Percentiles rank a stretch among this genome's conserved stretches.
phyloP scores from a whole-genome alignment of 2,888 invertebrate species.

The Camptogramma bilineatum region DNA sequence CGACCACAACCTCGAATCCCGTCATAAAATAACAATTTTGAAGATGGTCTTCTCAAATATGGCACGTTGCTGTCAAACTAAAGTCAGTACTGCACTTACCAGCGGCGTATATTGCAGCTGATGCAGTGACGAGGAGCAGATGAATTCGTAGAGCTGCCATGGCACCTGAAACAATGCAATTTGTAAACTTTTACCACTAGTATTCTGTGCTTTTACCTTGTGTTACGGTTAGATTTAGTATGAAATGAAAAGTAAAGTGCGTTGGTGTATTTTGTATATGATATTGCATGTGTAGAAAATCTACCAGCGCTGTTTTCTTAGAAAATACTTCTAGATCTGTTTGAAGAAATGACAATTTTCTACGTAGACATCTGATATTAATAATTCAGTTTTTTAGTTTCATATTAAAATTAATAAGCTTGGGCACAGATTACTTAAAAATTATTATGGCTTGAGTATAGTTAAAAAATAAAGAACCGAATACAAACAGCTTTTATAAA shows the following conservation, averaged over 20 bases:
- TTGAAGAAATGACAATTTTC: too few relatives aligned
- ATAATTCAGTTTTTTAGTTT: too few relatives aligned
- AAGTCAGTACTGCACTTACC: slow-evolving; percentile 35
- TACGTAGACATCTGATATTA: too few relatives aligned
- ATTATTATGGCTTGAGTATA: too few relatives aligned
- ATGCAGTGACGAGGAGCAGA: slow-evolving; percentile 35
- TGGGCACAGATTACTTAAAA: too few relatives aligned
- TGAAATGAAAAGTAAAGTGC: neutral
- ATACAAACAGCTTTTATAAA: too few relatives aligned
- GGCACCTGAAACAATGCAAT: slow-evolving; percentile 39
- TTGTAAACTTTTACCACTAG: too few relatives aligned
- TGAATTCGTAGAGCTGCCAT: slow-evolving; percentile 39
- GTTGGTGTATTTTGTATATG: too few relatives aligned
- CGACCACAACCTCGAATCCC: too few relatives aligned
- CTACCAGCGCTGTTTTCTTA: neutral
- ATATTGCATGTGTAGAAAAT: neutral
- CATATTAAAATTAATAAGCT: too few relatives aligned
- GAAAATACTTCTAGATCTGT: neutral
- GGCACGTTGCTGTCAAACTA: slow-evolving; percentile 8
- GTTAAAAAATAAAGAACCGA: too few relatives aligned
- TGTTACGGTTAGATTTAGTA: slow-evolving; percentile 5
- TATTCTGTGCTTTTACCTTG: slow-evolving; percentile 8
- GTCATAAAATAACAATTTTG: too few relatives aligned
- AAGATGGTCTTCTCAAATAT: neutral
- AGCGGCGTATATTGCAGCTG: slow-evolving; percentile 38